A percentile compares a stretch with the other conserved stretches of the same genome.
Conservation (phyloP, 2,888 invertebrate genomes). For the Zygogramma bicolorata region DNA sequence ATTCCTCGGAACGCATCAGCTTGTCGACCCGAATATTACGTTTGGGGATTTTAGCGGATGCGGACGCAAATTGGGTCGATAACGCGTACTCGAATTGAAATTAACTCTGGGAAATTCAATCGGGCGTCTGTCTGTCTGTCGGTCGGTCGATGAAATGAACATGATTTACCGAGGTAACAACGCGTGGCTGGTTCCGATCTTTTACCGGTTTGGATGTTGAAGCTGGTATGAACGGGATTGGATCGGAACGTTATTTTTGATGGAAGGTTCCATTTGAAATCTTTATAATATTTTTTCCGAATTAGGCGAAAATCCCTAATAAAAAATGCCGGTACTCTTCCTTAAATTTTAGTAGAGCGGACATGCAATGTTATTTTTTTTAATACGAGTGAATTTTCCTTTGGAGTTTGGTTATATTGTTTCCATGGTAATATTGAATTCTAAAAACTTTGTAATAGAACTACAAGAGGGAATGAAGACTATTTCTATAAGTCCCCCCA, state of each 20-base stretch:
- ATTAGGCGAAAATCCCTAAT: neutral
- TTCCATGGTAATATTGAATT: too few relatives aligned
- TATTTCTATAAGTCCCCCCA: too few relatives aligned
- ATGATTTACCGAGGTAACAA: constrained; percentile 10
- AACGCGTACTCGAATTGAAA: constrained; percentile 21
- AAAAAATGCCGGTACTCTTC: too few relatives aligned
- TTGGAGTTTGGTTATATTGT: too few relatives aligned
- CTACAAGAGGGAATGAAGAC: too few relatives aligned
- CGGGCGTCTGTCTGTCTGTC: neutral
- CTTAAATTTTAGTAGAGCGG: too few relatives aligned
- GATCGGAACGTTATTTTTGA: neutral
- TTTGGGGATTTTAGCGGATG: constrained; percentile 22
- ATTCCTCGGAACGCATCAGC: constrained; percentile 3
- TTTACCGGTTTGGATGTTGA: neutral
- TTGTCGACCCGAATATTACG: constrained; percentile 16
- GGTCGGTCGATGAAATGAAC: too few relatives aligned
- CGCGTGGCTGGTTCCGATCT: neutral
- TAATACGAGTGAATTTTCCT: too few relatives aligned
- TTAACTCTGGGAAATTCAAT: neutral
- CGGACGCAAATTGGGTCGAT: constrained; percentile 17
- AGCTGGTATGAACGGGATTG: neutral
- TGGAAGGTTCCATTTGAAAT: neutral
- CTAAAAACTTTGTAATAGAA: too few relatives aligned
- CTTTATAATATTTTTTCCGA: neutral
- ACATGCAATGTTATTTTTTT: too few relatives aligned